Evolutionary conservation across 2,888 invertebrate genomes (phyloP), one percentile per base, ranked within the genome.

Genomic region (Coecobrya sp.): DNA sequence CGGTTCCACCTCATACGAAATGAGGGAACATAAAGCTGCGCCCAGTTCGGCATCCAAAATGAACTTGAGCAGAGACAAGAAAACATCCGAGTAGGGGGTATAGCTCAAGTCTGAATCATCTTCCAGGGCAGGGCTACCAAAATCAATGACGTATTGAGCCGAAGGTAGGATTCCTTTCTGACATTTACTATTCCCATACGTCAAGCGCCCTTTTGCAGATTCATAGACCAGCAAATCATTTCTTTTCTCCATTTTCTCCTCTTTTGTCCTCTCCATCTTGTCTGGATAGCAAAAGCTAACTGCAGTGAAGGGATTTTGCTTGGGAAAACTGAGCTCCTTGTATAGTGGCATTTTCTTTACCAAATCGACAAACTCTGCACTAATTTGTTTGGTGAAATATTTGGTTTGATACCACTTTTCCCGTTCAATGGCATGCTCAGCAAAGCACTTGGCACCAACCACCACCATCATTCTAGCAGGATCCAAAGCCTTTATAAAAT

Each of bases 111-210:
- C 68, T 4, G 45, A 5, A 10, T 79, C 79, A 25, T 91, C 90
- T 52, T 91, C 79, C 11, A 91, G 10, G 0, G 27, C 65, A 36
- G 86, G 79, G 2, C 79, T 55, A 0, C 4, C 0, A 27, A 91
- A 49, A 16, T 84, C 55, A 22, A 91, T 19, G 0, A 30, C 49
- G 25, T 91, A 91, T 16, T 85, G 13, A 0, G 86, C 86, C 0
- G 90, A 86, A 8, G 90, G 86, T 5, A 91, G 79, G 3, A 30
- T 16, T 1, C 90, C 90, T 36, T 52, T 86, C 36, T 59, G 42
- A 22, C 90, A 91, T 42, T 76, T 30, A 7, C 30, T 13, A 11
- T 91, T 91, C 16, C 90, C 90, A 42, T 91, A 91, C 13, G 25
- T 65, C 8, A 91, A 30, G 1, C 42, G 1, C 0, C 86, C 90